Evolutionary conservation across 2,888 invertebrate species (phyloP).

Genomic region (Strigamia crassipes): DNA sequence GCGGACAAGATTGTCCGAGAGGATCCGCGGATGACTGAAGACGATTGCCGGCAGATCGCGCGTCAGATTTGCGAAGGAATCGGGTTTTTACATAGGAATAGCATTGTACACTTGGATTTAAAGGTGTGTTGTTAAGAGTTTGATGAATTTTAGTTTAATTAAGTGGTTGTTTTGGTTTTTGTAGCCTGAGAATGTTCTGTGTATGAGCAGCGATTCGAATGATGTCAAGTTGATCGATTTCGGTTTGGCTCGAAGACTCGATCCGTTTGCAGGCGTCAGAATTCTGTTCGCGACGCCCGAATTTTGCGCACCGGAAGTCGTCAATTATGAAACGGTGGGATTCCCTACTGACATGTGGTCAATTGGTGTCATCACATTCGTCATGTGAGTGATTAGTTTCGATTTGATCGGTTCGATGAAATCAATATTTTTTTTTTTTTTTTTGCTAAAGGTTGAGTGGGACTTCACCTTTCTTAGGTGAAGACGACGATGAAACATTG

Average conservation of each 20-base stretch:
- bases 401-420: neutral
- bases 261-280: conserved; percentile 67
- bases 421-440: conserved; percentile 4
- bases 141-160: neutral
- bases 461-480: conserved; percentile 44
- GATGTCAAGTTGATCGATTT: conserved; percentile 93
- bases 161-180: neutral
- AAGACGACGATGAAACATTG: conserved; percentile 45
- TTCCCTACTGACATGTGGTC: conserved; percentile 93
- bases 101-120: conserved; percentile 85
- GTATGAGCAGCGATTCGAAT: conserved; percentile 80
- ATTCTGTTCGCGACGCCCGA: conserved; percentile 89
- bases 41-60: conserved; percentile 78
- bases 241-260: conserved; percentile 78
- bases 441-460: conserved; percentile 43
- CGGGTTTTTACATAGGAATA: conserved; percentile 81
- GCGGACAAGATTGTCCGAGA: conserved; percentile 92
- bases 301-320: conserved; percentile 89
- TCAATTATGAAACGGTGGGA: conserved; percentile 85
- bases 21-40: conserved; percentile 87
- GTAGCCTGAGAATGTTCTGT: conserved; percentile 93
- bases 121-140: conserved; percentile 61
- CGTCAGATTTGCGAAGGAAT: conserved; percentile 90
- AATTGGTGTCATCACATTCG: conserved; percentile 89
- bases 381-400: conserved; percentile 72